Base-by-base conservation (phyloP, 2,797 vertebrate genomes). In the Melanotaenia trifasciata region DNA sequence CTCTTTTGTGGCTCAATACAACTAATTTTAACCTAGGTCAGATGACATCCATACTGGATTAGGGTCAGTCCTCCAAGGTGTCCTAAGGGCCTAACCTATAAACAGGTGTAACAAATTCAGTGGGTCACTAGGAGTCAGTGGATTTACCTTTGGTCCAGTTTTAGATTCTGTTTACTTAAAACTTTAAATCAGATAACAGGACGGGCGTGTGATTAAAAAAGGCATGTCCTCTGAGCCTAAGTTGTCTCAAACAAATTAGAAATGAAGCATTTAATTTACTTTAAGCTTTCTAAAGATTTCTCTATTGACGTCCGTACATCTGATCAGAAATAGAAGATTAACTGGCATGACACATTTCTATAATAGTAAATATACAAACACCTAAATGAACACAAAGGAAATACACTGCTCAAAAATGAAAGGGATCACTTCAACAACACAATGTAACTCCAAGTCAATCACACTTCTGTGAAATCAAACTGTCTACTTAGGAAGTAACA, bases 81-180 rank as follows among this genome's bases (percentile, higher is more conserved):
- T 69, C 70, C 73, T 43, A 13, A 18, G 11, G 60, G n/a, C 5
- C 60, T 68, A 57, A 67, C 11, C 38, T 57, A 60, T 43, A 36
- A 3, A 3, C 28, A 68, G 57, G 51, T 28, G 61, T 58, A 67
- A 76, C 63, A 77, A 77, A 72, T 38, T 77, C 35, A 76, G 33
- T 18, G 57, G 70, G 43, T 75, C 68, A 71, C 54, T 35, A 33
- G 36, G 30, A 71, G 67, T 64, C 73, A 53, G 16, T 67, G 70
- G 66, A 63, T 72, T 82, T 58, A 61, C 70, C 67, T 74, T 69
- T 70, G 50, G 28, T 43, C 64, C 61, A 77, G 30, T 30, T 78
- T 78, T 5, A 68, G 20, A 56, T 58, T 47, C n/a, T 69, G 32
- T 69, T 65, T 24, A 56, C 45, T 64, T 58, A n/a, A 57, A 68